A percentile compares a stretch with the other conserved stretches of the same genome.
These are phyloP conservation scores for Calliphora vicina DNA, from an alignment of 1,140 invertebrate species.

Conservation along the genomic window DNA sequence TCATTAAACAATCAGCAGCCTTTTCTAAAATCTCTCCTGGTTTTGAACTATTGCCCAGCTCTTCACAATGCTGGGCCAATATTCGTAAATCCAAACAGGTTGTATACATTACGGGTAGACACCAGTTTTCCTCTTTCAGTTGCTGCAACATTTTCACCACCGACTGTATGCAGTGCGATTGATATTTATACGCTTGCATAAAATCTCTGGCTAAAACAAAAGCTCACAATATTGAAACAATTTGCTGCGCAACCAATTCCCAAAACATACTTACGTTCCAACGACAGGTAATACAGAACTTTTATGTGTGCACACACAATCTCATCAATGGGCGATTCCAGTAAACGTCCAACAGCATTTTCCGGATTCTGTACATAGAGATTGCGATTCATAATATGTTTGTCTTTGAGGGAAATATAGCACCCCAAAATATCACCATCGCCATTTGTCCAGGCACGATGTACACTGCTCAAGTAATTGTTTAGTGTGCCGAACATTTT, in stretches of 20 bases:
- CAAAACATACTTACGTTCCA: conserved; percentile 61
- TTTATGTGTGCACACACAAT: conserved; percentile 82
- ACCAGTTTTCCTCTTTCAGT: conserved; percentile 97
- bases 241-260: too few species aligned
- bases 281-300: conserved; percentile 57
- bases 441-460: conserved; percentile 49
- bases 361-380: conserved; percentile 76
- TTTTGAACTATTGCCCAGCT: conserved; percentile 63
- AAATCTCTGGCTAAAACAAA: conserved; percentile 71
- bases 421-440: conserved; percentile 65
- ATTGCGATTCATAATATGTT: conserved; percentile 75
- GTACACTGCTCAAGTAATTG: conserved; percentile 53
- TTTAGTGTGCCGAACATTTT: conserved; percentile 56
- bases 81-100: conserved; percentile 88
- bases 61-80: conserved; percentile 82
- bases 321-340: conserved; percentile 80
- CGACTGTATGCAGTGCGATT: conserved; percentile 78
- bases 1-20: conserved; percentile 93
- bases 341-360: conserved; percentile 73
- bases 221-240: too few species aligned
- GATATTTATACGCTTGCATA: conserved; percentile 79
- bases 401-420: conserved; percentile 79
- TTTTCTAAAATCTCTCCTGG: conserved; percentile 88
- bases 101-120: conserved; percentile 87
- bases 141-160: conserved; percentile 86